Conservation (phyloP, 2,888 invertebrate genomes). For the Dicycla oo region DNA sequence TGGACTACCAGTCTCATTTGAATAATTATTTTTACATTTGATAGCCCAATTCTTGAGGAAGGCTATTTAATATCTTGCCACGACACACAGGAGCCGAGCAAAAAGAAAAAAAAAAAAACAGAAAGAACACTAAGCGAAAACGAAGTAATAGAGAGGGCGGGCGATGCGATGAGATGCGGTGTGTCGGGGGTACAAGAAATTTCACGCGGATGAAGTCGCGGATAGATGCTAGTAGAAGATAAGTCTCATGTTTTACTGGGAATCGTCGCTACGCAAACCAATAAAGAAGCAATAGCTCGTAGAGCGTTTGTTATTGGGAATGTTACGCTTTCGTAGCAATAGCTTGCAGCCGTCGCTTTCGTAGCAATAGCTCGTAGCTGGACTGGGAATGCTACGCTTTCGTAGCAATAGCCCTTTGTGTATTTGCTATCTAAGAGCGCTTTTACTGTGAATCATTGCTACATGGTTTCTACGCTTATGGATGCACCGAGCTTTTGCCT, state of each 20-base stretch:
- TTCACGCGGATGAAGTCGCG: neutral
- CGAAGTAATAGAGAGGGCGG: neutral
- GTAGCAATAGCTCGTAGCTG: neutral
- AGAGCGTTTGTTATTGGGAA: neutral
- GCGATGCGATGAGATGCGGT: too few relatives aligned
- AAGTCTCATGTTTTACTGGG: neutral
- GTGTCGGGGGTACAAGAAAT: neutral
- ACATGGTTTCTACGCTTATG: neutral
- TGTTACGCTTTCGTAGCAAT: neutral
- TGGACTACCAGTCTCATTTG: too few relatives aligned
- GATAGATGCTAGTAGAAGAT: neutral
- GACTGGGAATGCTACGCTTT: neutral
- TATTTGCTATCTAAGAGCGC: neutral
- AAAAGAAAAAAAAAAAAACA: neutral
- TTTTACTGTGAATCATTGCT: neutral
- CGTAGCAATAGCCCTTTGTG: neutral
- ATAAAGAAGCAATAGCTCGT: neutral
- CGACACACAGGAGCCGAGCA: neutral
- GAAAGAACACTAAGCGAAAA: neutral
- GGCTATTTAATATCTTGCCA: neutral
- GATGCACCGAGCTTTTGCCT: too few relatives aligned
- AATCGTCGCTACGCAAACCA: neutral
- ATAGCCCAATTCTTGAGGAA: neutral
- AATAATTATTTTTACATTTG: too few relatives aligned
- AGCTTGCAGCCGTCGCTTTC: neutral